Conservation (phyloP, 1,140 invertebrate species). For the Zeugodacus cucurbitae region DNA sequence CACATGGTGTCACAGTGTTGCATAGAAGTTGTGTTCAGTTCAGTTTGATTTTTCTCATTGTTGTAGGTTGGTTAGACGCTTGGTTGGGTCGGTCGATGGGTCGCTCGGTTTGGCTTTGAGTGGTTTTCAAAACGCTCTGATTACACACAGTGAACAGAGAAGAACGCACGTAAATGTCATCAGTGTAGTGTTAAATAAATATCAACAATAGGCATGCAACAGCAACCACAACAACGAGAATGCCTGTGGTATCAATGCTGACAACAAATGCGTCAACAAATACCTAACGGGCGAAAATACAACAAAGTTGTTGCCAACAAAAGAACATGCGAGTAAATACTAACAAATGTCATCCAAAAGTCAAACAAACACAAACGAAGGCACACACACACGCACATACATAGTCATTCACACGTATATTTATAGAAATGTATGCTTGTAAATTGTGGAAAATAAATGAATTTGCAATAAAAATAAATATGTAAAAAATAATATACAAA, state of each 20-base stretch:
- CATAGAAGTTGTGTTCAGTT: background rate
- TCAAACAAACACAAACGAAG: background rate
- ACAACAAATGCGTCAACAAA: background rate
- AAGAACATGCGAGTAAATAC: slow-evolving; percentile 1
- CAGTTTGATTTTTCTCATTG: slow-evolving; percentile 12
- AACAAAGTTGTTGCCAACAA: background rate
- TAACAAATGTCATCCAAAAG: slow-evolving; percentile 29
- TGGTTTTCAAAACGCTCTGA: background rate
- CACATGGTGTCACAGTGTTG: background rate
- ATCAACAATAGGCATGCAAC: slow-evolving; percentile 8
- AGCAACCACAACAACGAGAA: background rate
- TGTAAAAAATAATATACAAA: background rate
- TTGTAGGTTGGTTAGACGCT: background rate
- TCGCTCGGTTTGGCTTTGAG: background rate
- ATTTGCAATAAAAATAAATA: background rate
- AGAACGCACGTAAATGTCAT: background rate
- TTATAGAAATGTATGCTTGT: background rate
- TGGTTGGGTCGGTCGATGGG: background rate
- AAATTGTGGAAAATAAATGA: background rate
- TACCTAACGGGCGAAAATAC: background rate
- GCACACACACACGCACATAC: background rate
- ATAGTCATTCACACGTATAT: background rate
- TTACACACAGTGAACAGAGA: background rate
- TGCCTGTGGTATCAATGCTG: background rate
- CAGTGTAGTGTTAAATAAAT: slow-evolving; percentile 27